These are phyloP conservation scores for Drosophila biarmipes DNA, from an alignment of 1,140 invertebrate genomes.

Conservation along the genomic window DNA sequence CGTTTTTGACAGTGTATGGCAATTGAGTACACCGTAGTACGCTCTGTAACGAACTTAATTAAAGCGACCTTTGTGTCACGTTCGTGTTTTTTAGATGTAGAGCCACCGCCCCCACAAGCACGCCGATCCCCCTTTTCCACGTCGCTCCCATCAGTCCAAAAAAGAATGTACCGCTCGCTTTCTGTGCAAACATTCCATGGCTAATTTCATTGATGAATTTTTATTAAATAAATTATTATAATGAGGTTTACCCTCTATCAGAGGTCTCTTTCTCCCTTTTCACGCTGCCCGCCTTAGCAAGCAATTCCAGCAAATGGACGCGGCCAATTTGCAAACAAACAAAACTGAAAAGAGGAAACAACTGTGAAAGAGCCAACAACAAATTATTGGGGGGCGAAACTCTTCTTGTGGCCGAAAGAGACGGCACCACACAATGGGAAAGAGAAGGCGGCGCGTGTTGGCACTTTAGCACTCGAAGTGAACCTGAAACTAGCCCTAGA, in stretches of 20 bases:
- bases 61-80: conserved; percentile 72
- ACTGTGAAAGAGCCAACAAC: conserved; percentile 17
- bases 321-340: conserved; percentile 39
- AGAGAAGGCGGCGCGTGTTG: conserved; percentile 65
- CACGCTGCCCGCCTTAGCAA: conserved; percentile 30
- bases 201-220: conserved; percentile 80
- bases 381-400: conserved; percentile 56
- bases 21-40: conserved; percentile 54
- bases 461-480: conserved; percentile 52
- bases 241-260: conserved; percentile 51
- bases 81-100: conserved; percentile 39
- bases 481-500: conserved; percentile 49
- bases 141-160: background rate
- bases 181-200: conserved; percentile 49
- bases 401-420: conserved; percentile 27
- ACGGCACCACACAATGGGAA: conserved; percentile 4
- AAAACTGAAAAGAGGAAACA: conserved; percentile 17
- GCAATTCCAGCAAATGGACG: conserved; percentile 45
- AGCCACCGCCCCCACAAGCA: conserved; percentile 11
- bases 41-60: conserved; percentile 72
- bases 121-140: background rate
- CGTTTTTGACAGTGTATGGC: conserved; percentile 31
- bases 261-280: conserved; percentile 18
- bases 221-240: conserved; percentile 80
- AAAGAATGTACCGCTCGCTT: background rate